Base-by-base conservation (phyloP, 2,888 invertebrate species). In the Corythucha ciliata region DNA sequence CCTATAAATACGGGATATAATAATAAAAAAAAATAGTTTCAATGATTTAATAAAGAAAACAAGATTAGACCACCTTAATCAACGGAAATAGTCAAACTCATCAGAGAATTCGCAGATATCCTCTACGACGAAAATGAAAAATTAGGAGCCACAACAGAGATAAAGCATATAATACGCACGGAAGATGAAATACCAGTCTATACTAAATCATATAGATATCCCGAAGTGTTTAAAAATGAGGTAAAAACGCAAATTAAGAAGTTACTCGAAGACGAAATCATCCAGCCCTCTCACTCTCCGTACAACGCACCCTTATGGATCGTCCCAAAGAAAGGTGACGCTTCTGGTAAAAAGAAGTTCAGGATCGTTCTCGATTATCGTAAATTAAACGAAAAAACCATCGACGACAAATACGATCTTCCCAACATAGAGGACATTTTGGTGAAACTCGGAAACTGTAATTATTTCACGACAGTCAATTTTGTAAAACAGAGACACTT, bases 151-250 rank as follows among this genome's bases (percentile, higher is more conserved):
- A 65, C 64, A 2, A 60, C 64, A 27, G 42, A 60, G 7, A 57
- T 65, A 2, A 62, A 61, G 49, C 67, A 68, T 27, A 52, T 62
- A 41, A 68, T 69, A 14, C 54, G 57, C 24, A 64, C 63, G 1
- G 58, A 52, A 1, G 57, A 60, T 2, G 39, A 59, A 6, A 54
- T 57, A 10, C 66, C 65, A 1, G 61, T 66, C 4, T 61, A 60
- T 39, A 54, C 62, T 0, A 65, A 67, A 60, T 59, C 60, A 4
- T 67, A 67, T 53, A 54, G 66, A 7, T 66, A 66, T 48, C 68
- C 67, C 0, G 58, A 63, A 18, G 56, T 61, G 20, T 63, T 66
- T 57, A 58, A 64, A 48, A 25, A 44, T 12, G 67, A 66, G 55
- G 65, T 68, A 1, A 59, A 66, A 4, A 57, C 42, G 7, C 64